Conservation (phyloP, 2,797 vertebrate species). For the Pyrocephalus nanus region DNA sequence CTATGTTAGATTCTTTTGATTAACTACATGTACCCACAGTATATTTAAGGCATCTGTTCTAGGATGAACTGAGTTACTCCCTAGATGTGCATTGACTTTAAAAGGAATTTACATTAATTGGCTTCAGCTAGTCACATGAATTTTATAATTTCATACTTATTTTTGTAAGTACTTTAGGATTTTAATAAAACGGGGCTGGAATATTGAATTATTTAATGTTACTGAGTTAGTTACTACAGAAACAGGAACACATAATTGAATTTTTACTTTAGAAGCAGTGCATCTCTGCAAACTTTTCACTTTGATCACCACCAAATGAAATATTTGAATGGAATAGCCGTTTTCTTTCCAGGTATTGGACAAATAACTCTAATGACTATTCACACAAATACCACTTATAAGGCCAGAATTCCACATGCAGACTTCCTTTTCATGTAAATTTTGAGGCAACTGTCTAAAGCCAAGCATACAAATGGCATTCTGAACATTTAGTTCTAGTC, state of each 20-base stretch:
- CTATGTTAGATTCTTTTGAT: neutral
- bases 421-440: neutral
- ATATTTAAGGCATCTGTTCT: neutral
- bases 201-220: neutral
- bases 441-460: neutral
- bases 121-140: neutral
- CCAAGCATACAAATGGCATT: neutral
- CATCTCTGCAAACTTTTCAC: neutral
- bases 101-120: neutral
- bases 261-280: neutral
- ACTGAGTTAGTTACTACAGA: constrained; percentile 4
- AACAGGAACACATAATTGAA: neutral
- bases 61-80: neutral
- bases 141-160: neutral
- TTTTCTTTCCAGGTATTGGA: neutral
- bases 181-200: neutral
- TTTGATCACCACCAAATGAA: neutral
- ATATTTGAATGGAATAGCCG: neutral
- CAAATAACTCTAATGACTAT: neutral
- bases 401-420: neutral
- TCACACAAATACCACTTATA: neutral
- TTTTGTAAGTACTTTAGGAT: neutral
- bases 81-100: neutral
- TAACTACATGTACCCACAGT: neutral
- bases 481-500: neutral